phyloP scores from a whole-genome alignment of 2,797 vertebrate genomes.

The Sebastolobus altivelis region DNA sequence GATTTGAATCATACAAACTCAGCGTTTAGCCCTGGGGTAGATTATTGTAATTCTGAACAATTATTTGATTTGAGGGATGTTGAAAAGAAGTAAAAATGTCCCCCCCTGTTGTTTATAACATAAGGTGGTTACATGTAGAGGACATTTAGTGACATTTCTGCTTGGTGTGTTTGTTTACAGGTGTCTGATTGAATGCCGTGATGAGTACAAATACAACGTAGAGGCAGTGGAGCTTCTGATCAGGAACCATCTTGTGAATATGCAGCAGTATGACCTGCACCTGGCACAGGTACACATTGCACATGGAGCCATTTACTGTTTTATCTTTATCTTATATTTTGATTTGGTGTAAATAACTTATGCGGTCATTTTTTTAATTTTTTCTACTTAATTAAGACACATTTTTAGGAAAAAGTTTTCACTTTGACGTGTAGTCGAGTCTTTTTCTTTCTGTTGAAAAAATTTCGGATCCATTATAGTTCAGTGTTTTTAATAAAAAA shows the following conservation, averaged over 20 bases:
- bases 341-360: background rate
- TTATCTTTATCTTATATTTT: background rate
- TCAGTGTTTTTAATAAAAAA: background rate
- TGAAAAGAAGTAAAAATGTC: background rate
- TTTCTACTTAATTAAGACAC: background rate
- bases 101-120: background rate
- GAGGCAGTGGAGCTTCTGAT: conserved; percentile 99
- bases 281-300: conserved; percentile 92
- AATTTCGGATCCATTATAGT: background rate
- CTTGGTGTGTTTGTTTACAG: conserved; percentile 71
- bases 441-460: background rate
- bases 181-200: conserved; percentile 98
- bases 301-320: background rate
- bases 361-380: background rate
- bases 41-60: background rate
- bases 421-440: background rate
- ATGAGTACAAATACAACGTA: conserved; percentile 99
- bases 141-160: background rate
- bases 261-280: conserved; percentile 99
- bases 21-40: background rate
- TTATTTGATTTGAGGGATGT: background rate
- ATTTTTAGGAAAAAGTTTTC: background rate
- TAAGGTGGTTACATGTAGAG: background rate
- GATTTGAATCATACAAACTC: background rate
- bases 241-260: conserved; percentile 97